These are phyloP conservation scores for Canis aureus DNA, from an alignment of 2,113 vertebrate species.

Conservation along the genomic window DNA sequence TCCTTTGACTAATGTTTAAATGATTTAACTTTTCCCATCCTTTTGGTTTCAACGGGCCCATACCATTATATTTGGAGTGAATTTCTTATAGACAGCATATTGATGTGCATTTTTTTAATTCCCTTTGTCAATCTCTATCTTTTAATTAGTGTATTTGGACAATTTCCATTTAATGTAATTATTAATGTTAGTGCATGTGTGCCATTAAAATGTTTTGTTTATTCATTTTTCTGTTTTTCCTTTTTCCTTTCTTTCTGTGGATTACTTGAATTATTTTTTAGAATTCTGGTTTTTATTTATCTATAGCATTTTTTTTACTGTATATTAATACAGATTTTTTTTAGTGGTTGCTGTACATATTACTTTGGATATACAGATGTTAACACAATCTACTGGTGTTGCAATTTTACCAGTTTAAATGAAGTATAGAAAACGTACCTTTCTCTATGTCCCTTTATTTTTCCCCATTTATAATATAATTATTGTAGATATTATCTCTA, in stretches of 20 bases:
- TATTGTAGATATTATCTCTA: not conserved
- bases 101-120: not conserved
- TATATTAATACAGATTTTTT: not conserved
- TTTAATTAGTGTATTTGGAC: not conserved
- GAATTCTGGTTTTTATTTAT: not conserved
- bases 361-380: not conserved
- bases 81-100: not conserved
- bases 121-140: not conserved
- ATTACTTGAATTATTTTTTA: not conserved
- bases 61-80: not conserved
- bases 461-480: not conserved
- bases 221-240: not conserved
- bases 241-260: not conserved
- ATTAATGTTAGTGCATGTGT: not conserved
- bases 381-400: not conserved
- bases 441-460: not conserved
- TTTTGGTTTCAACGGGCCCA: not conserved
- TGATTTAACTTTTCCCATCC: not conserved
- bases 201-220: not conserved
- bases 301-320: not conserved
- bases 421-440: not conserved
- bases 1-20: not conserved
- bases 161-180: not conserved
- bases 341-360: not conserved
- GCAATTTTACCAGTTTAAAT: not conserved